These are phyloP conservation scores for Dipodomys stephensi DNA, from an alignment of 2,113 vertebrate genomes.

Conservation along the genomic window DNA sequence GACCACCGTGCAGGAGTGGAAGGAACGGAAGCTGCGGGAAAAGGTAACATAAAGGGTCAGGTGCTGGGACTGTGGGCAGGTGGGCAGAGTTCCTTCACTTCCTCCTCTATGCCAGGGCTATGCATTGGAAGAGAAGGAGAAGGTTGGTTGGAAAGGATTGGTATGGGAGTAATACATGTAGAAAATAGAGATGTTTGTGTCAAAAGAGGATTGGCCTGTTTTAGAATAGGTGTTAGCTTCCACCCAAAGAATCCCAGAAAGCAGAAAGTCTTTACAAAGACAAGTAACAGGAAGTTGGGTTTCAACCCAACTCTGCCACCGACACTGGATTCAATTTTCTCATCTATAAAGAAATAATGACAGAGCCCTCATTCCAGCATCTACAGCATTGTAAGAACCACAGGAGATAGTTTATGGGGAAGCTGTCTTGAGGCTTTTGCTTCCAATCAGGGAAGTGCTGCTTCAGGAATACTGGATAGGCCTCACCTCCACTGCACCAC, in stretches of 20 bases:
- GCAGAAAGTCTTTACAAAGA: not conserved
- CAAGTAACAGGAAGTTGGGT: not conserved
- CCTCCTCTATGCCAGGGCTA: not conserved
- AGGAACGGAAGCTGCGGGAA: conserved; percentile 88
- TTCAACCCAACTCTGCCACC: not conserved
- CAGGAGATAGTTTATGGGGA: not conserved
- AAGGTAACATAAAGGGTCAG: conserved; percentile 75
- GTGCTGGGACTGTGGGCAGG: no score
- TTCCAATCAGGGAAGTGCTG: no score
- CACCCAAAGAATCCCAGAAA: not conserved
- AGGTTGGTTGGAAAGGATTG: rapidly evolving
- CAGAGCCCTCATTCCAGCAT: not conserved
- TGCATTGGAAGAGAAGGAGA: not conserved
- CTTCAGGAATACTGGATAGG: no score
- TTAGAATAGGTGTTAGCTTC: not conserved
- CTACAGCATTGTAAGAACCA: not conserved
- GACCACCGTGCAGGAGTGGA: conserved; percentile 93
- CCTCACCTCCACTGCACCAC: no score
- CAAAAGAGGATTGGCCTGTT: not conserved
- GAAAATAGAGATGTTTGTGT: not conserved
- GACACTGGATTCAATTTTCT: not conserved
- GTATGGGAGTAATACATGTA: rapidly evolving
- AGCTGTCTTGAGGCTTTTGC: not conserved
- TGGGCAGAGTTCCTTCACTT: not conserved
- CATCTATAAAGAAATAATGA: not conserved